These are phyloP conservation scores for Pseudochaenichthys georgianus DNA, from an alignment of 2,797 vertebrate species.

Conservation along the genomic window DNA sequence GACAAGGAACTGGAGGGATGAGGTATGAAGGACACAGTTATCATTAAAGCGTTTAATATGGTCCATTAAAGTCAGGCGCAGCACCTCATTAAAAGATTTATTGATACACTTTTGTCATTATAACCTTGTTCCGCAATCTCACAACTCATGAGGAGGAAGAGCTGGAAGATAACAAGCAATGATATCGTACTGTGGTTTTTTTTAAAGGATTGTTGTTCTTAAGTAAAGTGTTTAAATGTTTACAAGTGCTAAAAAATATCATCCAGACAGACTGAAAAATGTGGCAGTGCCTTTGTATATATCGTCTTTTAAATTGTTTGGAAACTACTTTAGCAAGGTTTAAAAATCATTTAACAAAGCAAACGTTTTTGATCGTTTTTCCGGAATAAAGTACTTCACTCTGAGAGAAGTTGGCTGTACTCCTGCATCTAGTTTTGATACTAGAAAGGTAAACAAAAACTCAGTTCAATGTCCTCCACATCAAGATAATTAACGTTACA, in stretches of 20 bases:
- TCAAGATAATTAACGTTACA: background rate
- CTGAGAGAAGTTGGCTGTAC: background rate
- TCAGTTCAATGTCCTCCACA: background rate
- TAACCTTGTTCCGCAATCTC: constrained; percentile 10
- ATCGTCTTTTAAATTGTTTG: background rate
- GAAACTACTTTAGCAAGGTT: background rate
- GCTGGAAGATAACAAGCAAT: constrained; percentile 13
- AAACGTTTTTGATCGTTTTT: background rate
- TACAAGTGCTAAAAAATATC: constrained; percentile 10
- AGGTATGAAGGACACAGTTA: constrained; percentile 20
- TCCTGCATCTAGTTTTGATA: background rate
- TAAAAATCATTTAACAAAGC: constrained; percentile 11
- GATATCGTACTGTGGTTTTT: constrained; percentile 1
- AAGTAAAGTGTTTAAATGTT: constrained; percentile 12
- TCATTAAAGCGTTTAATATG: constrained; percentile 37
- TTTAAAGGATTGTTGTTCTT: background rate
- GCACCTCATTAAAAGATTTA: constrained; percentile 36
- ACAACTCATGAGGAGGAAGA: constrained; percentile 21
- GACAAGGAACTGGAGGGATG: constrained; percentile 15
- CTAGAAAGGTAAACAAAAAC: background rate
- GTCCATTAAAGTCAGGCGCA: background rate
- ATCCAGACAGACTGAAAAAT: constrained; percentile 1
- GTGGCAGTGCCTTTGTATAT: no score
- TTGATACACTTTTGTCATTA: background rate
- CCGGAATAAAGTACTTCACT: background rate